Conservation (phyloP, 2,797 vertebrate genomes). For the Acipenser ruthenus region DNA sequence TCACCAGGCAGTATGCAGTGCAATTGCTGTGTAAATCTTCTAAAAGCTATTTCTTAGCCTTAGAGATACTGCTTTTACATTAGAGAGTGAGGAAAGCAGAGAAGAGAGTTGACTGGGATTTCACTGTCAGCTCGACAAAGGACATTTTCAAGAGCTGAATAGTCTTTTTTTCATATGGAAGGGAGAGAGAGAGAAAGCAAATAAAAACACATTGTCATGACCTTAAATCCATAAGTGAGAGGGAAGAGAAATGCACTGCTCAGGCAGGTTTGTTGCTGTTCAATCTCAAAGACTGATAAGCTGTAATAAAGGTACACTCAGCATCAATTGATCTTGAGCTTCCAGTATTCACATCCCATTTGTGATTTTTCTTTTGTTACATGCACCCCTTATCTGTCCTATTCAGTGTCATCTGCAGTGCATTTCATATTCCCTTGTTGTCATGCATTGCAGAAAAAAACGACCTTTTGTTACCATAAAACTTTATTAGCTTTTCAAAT, state of each 20-base stretch:
- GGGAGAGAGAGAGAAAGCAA: constrained; percentile 27
- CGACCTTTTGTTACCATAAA: too few relatives aligned
- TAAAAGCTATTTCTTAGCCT: too few relatives aligned
- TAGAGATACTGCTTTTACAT: neutral
- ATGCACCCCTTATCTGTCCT: constrained; percentile 64
- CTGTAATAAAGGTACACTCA: constrained; percentile 55
- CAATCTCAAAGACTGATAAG: constrained; percentile 55
- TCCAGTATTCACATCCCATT: constrained; percentile 49
- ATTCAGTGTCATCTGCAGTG: constrained; percentile 59
- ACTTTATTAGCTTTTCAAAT: too few relatives aligned
- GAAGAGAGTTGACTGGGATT: neutral
- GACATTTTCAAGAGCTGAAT: constrained; percentile 1
- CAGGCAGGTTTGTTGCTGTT: constrained; percentile 55
- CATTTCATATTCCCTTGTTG: constrained; percentile 47
- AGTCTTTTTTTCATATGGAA: neutral
- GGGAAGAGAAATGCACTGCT: constrained; percentile 41
- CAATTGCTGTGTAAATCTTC: too few relatives aligned
- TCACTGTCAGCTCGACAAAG: constrained; percentile 1
- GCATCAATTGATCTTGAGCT: constrained; percentile 56
- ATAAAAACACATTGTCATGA: constrained; percentile 51
- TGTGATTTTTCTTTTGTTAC: constrained; percentile 61
- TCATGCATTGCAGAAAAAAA: too few relatives aligned
- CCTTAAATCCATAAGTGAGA: constrained; percentile 55
- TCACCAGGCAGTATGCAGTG: too few relatives aligned
- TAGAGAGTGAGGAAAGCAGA: neutral